Evolutionary conservation across 2,888 invertebrate genomes (phyloP), one percentile per base, ranked within the genome.

Genomic region (Stenodera caucasica): DNA sequence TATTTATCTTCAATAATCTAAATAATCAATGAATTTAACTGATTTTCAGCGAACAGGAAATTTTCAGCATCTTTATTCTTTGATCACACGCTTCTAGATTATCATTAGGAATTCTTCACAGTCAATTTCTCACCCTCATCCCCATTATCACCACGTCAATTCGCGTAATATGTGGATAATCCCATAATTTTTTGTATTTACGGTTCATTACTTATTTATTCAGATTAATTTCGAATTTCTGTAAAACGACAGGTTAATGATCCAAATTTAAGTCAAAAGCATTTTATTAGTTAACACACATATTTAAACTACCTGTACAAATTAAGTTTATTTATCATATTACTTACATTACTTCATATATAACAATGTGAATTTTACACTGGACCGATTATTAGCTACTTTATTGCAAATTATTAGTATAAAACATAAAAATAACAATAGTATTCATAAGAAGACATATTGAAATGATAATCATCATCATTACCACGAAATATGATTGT

Each of bases 281-380:
- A 76, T 75, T 78, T 77, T 79, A 72, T 78, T 77, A 71, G 74
- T 77, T 77, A 80, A 80, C 80, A 79, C 80, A 79, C 79, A 80
- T 45, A 78, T 73, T 79, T 77, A 80, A 67, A 74, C 80, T 80
- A 80, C 80, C 80, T 80, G 80, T 80, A 80, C 80, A 80, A 79
- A 80, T 79, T 72, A 79, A 76, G 75, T 77, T 71, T 73, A 11
- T 23, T 45, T n/a, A 45, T 77, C 76, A 77, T 78, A 77, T 78
- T 45, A 45, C 45, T 45, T 45, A 77, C 77, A 77, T 75, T 72
- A 67, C 72, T 70, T 26, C 5, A 26, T 77, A 73, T 78, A 74
- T 78, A 79, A 80, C 79, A 79, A 78, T 77, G 78, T 78, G 77
- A 79, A 77, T 78, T 78, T 78, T 79, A 79, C 79, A 80, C 75